Evolutionary conservation across 2,888 invertebrate genomes (phyloP).

Genomic region (Mimachlamys varia): DNA sequence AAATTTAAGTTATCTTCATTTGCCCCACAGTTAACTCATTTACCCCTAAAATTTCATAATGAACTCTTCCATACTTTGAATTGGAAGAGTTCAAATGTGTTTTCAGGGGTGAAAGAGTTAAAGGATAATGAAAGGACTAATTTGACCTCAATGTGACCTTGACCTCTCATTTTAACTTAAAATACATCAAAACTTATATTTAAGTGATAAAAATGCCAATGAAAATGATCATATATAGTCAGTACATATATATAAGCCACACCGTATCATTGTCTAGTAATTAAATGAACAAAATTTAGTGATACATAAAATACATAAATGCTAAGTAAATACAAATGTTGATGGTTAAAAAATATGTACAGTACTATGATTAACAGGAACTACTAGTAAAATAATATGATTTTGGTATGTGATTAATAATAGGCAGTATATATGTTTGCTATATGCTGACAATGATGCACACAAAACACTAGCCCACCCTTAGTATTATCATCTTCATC

Average conservation of each 20-base stretch:
- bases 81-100: not conserved
- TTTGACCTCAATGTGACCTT: slow-evolving; percentile 9
- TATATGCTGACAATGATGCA: not conserved
- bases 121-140: not conserved
- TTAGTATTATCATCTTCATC: not conserved
- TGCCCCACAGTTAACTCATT: no score
- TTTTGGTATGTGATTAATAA: not conserved
- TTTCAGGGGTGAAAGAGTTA: not conserved
- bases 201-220: not conserved
- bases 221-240: no score
- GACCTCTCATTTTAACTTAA: not conserved
- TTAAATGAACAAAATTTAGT: no score
- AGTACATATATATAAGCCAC: no score
- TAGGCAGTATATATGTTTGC: not conserved
- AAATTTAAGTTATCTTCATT: no score
- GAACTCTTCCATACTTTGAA: no score
- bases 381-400: not conserved
- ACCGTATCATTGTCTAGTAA: no score
- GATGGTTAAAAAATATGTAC: not conserved
- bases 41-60: no score
- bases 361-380: not conserved
- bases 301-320: no score
- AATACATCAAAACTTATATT: not conserved
- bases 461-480: not conserved
- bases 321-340: no score